Conservation (phyloP, 2,797 vertebrate genomes). For the Fratercula arctica region DNA sequence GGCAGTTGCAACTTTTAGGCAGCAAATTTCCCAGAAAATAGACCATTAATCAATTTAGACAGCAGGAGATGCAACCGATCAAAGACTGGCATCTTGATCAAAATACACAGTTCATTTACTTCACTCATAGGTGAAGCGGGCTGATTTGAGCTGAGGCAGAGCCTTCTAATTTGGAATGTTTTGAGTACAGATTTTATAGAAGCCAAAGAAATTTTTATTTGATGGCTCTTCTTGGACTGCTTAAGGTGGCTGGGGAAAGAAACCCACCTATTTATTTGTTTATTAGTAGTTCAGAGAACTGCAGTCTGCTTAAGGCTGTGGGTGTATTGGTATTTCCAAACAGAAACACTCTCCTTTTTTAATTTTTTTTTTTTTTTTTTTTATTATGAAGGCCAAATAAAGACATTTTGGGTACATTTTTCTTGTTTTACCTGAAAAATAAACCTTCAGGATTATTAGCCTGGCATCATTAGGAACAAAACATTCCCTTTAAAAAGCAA, state of each 20-base stretch:
- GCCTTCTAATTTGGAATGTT: neutral
- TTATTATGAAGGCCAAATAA: neutral
- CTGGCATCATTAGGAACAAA: conserved; percentile 17
- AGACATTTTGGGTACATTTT: neutral
- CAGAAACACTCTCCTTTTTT: neutral
- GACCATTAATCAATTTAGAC: conserved; percentile 29
- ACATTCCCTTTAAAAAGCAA: neutral
- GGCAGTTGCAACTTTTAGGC: conserved; percentile 15
- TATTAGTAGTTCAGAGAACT: neutral
- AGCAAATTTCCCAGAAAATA: conserved; percentile 42
- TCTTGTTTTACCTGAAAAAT: conserved; percentile 12
- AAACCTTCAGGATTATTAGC: conserved; percentile 16
- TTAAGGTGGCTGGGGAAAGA: neutral
- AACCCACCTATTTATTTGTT: neutral
- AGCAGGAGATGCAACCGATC: neutral
- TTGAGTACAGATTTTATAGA: neutral
- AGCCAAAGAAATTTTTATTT: neutral
- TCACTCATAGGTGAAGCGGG: neutral
- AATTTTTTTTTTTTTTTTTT: neutral
- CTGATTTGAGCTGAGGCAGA: neutral
- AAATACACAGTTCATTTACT: conserved; percentile 16
- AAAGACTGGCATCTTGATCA: neutral
- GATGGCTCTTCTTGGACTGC: neutral
- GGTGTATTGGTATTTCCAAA: neutral
- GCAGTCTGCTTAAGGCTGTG: neutral